Base-by-base conservation (phyloP, 2,888 invertebrate species). In the Hoplodrina blanda region DNA sequence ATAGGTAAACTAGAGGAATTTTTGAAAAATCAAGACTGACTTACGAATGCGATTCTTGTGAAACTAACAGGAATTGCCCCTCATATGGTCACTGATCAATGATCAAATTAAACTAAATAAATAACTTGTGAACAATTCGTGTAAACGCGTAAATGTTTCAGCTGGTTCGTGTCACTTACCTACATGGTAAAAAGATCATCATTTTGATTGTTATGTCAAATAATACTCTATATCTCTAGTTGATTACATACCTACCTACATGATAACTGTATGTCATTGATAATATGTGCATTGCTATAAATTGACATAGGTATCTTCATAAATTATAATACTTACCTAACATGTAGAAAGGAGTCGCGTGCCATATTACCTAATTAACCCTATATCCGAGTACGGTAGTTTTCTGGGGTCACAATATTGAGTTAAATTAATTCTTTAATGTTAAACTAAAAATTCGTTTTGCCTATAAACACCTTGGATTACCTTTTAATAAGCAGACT, bases 91-190 rank as follows among this genome's bases (percentile, higher is more conserved):
- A 37, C 41, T 44, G 11, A 41, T 20, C 7, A 25, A 57, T 62
- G 33, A 60, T 50, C 46, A 25, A 37, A 49, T 53, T 46, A n/a
- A n/a, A n/a, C n/a, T n/a, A 19, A 53, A 62, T 13, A 25, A 44
- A 64, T 20, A 37, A 54, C 11, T 62, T n/a, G 10, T 30, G 19
- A 46, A 17, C 46, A 0, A 17, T 17, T 46, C 46, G 46, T 17
- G 46, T 46, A 17, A 46, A 46, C 46, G 4, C 13, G 11, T 41
- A 8, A 41, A 13, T 44, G 49, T 55, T 68, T 19, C 20, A 52
- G 25, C 56, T 56, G 2, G 15, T 61, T 11, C 17, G 17, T 17
- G 5, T 17, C 17, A 46, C 17, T 46, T 46, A 46, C 46, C 17
- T 41, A 19, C 13, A 52, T 17, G 6, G 19, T 46, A 44, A 41